phyloP scores from a whole-genome alignment of 2,113 vertebrate species.

The Cisticola juncidis region DNA sequence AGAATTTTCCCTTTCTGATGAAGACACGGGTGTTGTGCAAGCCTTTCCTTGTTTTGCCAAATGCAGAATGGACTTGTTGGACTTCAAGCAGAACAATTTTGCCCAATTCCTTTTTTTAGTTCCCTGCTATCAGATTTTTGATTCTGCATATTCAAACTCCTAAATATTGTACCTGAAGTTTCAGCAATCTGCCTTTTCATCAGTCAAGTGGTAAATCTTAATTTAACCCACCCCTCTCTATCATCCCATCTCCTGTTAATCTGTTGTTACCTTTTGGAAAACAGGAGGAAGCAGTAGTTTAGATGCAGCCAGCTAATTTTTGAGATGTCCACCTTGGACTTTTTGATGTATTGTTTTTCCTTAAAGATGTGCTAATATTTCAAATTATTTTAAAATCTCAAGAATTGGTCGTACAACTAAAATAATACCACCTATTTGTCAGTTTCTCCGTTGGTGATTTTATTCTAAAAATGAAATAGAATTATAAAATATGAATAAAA shows the following conservation, averaged over 20 bases:
- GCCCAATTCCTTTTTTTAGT: not conserved
- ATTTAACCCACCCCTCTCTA: not conserved
- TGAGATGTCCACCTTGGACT: not conserved
- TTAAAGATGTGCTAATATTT: not conserved
- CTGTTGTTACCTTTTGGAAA: not conserved
- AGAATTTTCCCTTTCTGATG: not conserved
- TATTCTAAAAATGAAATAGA: not conserved
- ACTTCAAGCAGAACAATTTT: not conserved
- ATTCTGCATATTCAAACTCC: not conserved
- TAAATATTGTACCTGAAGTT: not conserved
- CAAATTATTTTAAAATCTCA: not conserved
- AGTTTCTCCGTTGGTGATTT: not conserved
- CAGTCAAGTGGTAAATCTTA: not conserved
- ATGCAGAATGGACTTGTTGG: not conserved
- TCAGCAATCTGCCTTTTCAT: not conserved
- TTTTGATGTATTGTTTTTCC: not conserved
- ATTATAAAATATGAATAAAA: not conserved
- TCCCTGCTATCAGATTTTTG: not conserved
- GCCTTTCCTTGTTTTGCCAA: not conserved
- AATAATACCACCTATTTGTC: not conserved
- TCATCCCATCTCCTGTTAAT: not conserved
- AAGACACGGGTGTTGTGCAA: not conserved
- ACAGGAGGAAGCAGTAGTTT: not conserved
- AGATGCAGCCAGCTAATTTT: not conserved
- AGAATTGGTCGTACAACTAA: fast-evolving